Conservation (phyloP, 2,113 vertebrate genomes). For the Gymnarchus niloticus region DNA sequence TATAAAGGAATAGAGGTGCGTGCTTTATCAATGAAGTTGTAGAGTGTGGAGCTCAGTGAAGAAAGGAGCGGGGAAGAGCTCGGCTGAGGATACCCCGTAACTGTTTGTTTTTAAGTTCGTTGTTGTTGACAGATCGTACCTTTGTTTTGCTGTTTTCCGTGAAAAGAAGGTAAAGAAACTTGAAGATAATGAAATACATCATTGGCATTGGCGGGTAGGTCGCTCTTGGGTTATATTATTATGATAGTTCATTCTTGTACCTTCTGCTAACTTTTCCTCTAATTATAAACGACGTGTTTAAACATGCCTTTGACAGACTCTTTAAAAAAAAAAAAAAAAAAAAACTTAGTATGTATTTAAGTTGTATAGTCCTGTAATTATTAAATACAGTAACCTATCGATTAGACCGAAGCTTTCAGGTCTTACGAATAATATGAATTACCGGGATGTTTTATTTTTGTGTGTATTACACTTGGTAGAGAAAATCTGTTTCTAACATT, state of each 20-base stretch:
- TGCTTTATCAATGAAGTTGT: conserved; percentile 55
- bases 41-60: background rate
- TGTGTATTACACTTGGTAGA: too few relatives aligned
- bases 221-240: background rate
- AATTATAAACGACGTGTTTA: too few relatives aligned
- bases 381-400: too few relatives aligned
- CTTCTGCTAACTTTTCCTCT: too few relatives aligned
- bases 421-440: too few relatives aligned
- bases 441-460: too few relatives aligned
- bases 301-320: too few relatives aligned
- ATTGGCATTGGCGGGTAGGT: conserved; percentile 73
- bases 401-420: too few relatives aligned
- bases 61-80: background rate
- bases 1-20: conserved; percentile 24
- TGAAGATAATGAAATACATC: conserved; percentile 62
- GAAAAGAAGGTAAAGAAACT: conserved; percentile 4
- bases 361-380: too few relatives aligned
- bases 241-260: background rate
- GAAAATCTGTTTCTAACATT: too few relatives aligned
- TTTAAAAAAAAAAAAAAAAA: too few relatives aligned
- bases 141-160: background rate
- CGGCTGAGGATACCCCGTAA: background rate
- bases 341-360: too few relatives aligned
- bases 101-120: background rate
- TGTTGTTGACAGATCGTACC: background rate